phyloP scores from a whole-genome alignment of 2,113 vertebrate genomes.

The Archocentrus centrarchus region DNA sequence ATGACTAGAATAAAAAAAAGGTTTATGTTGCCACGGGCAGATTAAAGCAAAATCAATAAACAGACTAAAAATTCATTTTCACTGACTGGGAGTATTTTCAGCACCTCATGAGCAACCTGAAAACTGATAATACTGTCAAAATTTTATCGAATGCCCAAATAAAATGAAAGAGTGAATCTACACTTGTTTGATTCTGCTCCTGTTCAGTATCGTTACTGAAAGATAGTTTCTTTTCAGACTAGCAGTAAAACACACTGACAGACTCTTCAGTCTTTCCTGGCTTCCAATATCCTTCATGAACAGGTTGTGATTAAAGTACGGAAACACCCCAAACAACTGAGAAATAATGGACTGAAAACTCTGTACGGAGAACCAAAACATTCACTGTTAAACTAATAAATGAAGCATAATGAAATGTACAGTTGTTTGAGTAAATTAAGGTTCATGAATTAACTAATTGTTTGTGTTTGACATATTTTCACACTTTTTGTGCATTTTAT shows the following conservation, averaged over 20 bases:
- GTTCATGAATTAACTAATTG: not conserved
- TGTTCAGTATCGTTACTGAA: not conserved
- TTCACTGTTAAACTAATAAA: not conserved
- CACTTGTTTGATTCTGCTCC: not conserved
- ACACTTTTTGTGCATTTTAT: no score
- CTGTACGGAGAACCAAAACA: not conserved
- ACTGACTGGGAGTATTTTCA: not conserved
- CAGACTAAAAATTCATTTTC: not conserved
- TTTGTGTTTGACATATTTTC: not conserved
- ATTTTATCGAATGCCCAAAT: not conserved
- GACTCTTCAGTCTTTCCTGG: not conserved
- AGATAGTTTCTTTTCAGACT: not conserved
- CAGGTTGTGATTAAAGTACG: not conserved
- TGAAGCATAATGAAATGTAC: not conserved
- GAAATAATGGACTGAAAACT: not conserved
- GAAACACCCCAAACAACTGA: not conserved
- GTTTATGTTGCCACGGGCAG: constrained; percentile 1
- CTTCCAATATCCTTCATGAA: not conserved
- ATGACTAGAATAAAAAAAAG: not conserved
- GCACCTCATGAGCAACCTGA: not conserved
- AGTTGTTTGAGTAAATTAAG: not conserved
- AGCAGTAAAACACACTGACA: constrained; percentile 27
- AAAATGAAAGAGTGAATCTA: not conserved
- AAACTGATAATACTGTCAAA: not conserved
- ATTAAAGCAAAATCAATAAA: constrained; percentile 28